Percentiles rank a stretch among this genome's conserved stretches.
Evolutionary conservation across 2,888 invertebrate genomes (phyloP).

Genomic region (Callosobruchus maculatus): DNA sequence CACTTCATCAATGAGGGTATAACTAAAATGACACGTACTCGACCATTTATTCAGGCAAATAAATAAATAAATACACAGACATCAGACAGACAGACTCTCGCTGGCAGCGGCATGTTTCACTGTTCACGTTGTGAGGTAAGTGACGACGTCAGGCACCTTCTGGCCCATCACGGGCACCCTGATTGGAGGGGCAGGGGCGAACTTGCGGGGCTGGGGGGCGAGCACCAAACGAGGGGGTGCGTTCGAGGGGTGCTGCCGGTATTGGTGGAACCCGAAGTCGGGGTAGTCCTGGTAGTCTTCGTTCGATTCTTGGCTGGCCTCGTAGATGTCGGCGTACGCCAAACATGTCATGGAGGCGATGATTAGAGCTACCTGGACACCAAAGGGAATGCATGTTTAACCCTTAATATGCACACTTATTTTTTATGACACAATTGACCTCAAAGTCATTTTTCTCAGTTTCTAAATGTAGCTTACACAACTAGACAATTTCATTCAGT

Average conservation of each 20-base stretch:
- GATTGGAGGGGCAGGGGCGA: background rate
- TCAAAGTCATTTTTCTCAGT: too few relatives aligned
- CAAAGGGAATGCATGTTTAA: background rate
- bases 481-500: too few relatives aligned
- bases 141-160: background rate
- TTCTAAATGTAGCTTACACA: too few relatives aligned
- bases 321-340: background rate
- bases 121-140: background rate
- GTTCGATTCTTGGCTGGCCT: background rate
- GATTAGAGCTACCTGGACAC: background rate
- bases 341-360: background rate
- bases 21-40: background rate
- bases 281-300: background rate
- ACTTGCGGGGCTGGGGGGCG: background rate
- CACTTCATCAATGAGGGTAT: too few relatives aligned
- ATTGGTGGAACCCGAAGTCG: background rate
- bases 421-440: too few relatives aligned
- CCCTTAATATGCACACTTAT: too few relatives aligned
- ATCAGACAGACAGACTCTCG: background rate
- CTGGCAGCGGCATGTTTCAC: too few relatives aligned
- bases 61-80: background rate
- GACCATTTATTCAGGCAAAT: background rate
- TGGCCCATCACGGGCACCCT: background rate
- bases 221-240: background rate
- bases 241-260: background rate